phyloP scores from a whole-genome alignment of 2,113 vertebrate genomes.

The Misgurnus mizolepis region DNA sequence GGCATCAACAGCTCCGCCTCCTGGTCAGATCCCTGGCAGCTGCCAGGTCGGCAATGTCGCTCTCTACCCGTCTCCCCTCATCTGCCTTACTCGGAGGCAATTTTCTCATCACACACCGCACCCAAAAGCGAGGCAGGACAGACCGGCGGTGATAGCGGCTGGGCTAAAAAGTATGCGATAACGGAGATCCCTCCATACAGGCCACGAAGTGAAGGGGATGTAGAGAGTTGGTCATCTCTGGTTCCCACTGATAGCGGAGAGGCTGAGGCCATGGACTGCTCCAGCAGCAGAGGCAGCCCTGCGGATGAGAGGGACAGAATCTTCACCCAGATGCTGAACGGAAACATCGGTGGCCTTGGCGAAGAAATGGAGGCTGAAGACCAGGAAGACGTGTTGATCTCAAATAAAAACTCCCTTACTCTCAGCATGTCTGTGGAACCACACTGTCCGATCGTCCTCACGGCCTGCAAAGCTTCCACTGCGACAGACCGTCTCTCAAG shows the following conservation, averaged over 20 bases:
- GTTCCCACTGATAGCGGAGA: slow-evolving; percentile 70
- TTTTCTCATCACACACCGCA: slow-evolving; percentile 62
- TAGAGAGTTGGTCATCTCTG: slow-evolving; percentile 62
- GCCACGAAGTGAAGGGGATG: slow-evolving; percentile 66
- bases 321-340: slow-evolving; percentile 39
- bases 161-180: slow-evolving; percentile 84
- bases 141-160: slow-evolving; percentile 73
- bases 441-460: slow-evolving; percentile 62
- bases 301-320: slow-evolving; percentile 26
- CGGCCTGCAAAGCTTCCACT: slow-evolving; percentile 62
- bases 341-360: slow-evolving; percentile 50
- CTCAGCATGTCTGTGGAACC: slow-evolving; percentile 56
- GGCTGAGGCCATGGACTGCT: slow-evolving; percentile 91
- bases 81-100: slow-evolving; percentile 75
- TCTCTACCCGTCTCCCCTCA: slow-evolving; percentile 89
- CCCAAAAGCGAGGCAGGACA: slow-evolving; percentile 72
- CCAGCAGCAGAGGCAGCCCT: slow-evolving; percentile 69
- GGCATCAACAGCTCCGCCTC: not conserved
- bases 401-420: slow-evolving; percentile 61
- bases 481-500: slow-evolving; percentile 61
- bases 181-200: slow-evolving; percentile 90
- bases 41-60: slow-evolving; percentile 82
- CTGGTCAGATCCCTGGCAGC: slow-evolving; percentile 57
- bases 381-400: slow-evolving; percentile 69
- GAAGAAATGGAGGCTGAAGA: slow-evolving; percentile 80